A percentile compares a stretch with the other conserved stretches of the same genome.
These are phyloP conservation scores for Pluvianellus socialis DNA, from an alignment of 2,113 vertebrate genomes.

Conservation along the genomic window DNA sequence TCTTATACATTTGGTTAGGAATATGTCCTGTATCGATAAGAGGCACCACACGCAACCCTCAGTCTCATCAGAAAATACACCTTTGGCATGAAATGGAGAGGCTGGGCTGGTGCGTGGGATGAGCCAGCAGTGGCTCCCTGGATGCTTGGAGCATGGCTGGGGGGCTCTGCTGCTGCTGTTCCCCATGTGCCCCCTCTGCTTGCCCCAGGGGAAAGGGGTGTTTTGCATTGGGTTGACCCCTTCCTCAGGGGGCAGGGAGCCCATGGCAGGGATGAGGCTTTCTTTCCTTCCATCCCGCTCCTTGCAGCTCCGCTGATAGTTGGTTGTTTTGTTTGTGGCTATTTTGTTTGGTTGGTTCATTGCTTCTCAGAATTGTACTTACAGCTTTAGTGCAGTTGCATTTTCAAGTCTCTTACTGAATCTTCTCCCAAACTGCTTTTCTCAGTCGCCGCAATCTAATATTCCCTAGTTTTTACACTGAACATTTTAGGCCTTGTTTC, in stretches of 20 bases:
- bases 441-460: not conserved
- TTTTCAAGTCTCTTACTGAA: not conserved
- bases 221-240: not conserved
- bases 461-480: not conserved
- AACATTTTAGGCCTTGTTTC: not conserved
- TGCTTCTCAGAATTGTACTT: not conserved
- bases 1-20: not conserved
- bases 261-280: rapidly evolving
- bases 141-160: not conserved
- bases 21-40: not conserved
- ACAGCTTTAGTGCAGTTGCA: not conserved
- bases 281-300: not conserved
- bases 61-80: rapidly evolving
- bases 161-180: not conserved
- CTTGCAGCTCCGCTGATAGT: not conserved
- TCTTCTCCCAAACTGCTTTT: not conserved
- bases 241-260: not conserved
- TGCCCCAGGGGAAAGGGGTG: rapidly evolving
- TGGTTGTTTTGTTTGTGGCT: not conserved
- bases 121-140: rapidly evolving
- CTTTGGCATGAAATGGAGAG: not conserved
- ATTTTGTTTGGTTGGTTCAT: not conserved
- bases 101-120: not conserved
- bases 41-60: rapidly evolving
- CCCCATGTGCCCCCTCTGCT: not conserved